Evolutionary conservation across 2,888 invertebrate genomes (phyloP).

Genomic region (Cosmia pyralina): DNA sequence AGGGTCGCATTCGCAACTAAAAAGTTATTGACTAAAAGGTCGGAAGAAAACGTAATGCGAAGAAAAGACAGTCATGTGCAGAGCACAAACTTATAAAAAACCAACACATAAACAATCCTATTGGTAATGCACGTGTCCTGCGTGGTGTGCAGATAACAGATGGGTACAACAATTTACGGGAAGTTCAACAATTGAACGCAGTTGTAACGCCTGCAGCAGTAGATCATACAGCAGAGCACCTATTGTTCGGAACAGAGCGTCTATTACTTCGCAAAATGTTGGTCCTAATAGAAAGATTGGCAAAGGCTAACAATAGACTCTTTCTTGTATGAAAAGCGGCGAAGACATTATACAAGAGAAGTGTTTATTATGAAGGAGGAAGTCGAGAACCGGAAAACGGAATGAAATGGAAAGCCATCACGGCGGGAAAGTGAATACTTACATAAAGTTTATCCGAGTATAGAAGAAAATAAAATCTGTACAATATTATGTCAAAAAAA

Average conservation of each 20-base stretch:
- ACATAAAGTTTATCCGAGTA: neutral
- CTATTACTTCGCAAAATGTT: constrained; percentile 22
- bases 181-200: constrained; percentile 22
- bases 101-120: neutral
- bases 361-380: neutral
- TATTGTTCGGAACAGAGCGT: constrained; percentile 20
- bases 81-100: neutral
- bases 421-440: constrained; percentile 15
- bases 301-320: constrained; percentile 21
- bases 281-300: constrained; percentile 48
- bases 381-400: neutral
- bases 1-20: neutral
- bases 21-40: neutral
- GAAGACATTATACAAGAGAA: neutral
- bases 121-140: neutral
- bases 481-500: neutral
- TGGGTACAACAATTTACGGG: constrained; percentile 1
- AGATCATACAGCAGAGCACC: neutral
- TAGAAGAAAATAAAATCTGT: neutral
- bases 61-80: too few relatives aligned
- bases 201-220: constrained; percentile 17
- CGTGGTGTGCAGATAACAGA: neutral
- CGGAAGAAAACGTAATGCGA: neutral
- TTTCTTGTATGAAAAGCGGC: constrained; percentile 3
- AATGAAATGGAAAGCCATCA: neutral